phyloP scores from a whole-genome alignment of 2,113 vertebrate species.

The Glaucidium brasilianum region DNA sequence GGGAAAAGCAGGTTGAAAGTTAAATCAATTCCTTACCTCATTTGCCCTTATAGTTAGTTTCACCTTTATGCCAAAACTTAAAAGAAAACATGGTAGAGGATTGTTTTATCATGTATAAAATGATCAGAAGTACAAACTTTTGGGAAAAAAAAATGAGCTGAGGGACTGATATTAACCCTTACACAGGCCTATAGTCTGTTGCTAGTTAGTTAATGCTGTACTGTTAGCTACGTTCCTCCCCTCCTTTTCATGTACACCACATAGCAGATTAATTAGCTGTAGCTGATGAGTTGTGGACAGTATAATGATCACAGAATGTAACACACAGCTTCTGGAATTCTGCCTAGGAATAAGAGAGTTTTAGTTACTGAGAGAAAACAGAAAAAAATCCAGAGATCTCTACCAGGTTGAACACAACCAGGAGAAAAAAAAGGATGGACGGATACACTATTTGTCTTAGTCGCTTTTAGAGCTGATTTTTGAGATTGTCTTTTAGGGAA shows the following conservation, averaged over 20 bases:
- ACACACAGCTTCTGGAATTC: background rate
- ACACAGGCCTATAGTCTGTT: background rate
- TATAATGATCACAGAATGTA: background rate
- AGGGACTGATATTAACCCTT: background rate
- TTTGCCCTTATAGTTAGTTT: background rate
- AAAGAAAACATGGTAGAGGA: background rate
- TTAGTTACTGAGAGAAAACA: background rate
- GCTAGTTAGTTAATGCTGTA: background rate
- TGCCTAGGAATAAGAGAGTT: background rate
- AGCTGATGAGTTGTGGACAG: conserved; percentile 15
- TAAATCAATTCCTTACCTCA: background rate
- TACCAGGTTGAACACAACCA: background rate
- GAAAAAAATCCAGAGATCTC: background rate
- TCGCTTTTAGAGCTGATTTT: background rate
- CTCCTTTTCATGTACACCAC: background rate
- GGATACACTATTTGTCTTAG: background rate
- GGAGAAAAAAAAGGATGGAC: background rate
- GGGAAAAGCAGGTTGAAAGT: background rate
- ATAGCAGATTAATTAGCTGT: conserved; percentile 28
- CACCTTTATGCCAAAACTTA: background rate
- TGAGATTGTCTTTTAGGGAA: background rate
- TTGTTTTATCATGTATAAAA: background rate
- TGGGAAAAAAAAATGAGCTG: background rate
- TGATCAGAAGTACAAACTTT: background rate
- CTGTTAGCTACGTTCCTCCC: background rate